Evolutionary conservation across 2,113 vertebrate genomes (phyloP).

Genomic region (Phrynosoma blainvillii): DNA sequence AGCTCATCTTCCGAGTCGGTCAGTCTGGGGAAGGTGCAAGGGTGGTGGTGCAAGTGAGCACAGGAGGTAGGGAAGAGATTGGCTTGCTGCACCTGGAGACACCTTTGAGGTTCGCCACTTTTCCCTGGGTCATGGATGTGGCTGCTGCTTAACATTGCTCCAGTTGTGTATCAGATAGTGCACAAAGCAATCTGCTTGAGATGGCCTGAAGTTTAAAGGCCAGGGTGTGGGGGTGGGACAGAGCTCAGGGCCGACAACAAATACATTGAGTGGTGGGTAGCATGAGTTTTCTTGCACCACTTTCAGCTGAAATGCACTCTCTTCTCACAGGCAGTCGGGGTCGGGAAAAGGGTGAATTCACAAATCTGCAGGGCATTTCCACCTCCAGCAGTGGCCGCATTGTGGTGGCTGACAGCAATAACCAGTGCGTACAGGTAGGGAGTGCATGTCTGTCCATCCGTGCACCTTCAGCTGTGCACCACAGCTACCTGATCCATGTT

Average conservation of each 20-base stretch:
- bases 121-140: background rate
- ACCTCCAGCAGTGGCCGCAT: constrained; percentile 89
- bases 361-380: constrained; percentile 95
- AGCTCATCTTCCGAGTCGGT: constrained; percentile 91
- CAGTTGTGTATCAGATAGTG: background rate
- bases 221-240: background rate
- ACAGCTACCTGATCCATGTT: background rate
- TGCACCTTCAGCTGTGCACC: background rate
- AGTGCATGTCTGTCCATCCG: background rate
- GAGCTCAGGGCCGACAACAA: background rate
- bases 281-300: background rate
- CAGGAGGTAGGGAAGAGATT: background rate
- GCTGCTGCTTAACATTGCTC: background rate
- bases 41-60: background rate
- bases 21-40: constrained; percentile 42
- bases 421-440: constrained; percentile 94
- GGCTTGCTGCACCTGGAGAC: background rate
- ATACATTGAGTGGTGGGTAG: background rate
- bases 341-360: constrained; percentile 94
- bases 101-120: too few relatives aligned
- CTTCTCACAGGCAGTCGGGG: constrained; percentile 84
- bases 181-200: background rate
- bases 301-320: background rate
- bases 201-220: too few relatives aligned
- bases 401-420: constrained; percentile 96